Evolutionary conservation across 2,888 invertebrate species (phyloP), one percentile per base, ranked within the genome.

Genomic region (Brachynemurus nebulosus): DNA sequence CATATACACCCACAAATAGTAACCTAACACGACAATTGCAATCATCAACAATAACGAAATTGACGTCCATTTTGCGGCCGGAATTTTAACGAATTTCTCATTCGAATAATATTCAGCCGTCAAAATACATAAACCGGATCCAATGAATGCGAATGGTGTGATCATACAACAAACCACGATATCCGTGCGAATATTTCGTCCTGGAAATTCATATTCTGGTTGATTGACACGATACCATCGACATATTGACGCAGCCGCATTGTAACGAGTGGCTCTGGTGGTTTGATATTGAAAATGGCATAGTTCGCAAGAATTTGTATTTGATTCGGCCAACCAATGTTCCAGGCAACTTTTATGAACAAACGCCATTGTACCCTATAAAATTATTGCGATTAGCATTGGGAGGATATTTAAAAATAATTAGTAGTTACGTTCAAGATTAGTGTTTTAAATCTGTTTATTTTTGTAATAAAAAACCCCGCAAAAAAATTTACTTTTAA

Each of bases 321-420:
- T 79, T 2, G 80, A 78, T 57, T 81, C 80, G 2, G 80, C 80
- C 30, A 85, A 64, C 85, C 85, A 86, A 42, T 72, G 71, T 61
- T 85, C 83, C 52, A 85, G 63, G 57, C 85, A 86, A 46, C 73
- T 71, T 2, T 79, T 70, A 60, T 84, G 83, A 9, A 83, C 76
- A 44, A 78, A 69, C 1, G 82, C 83, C 51, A 84, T 77, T 2
- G 80, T 78, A 1, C 84, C 85, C 71, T 71, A 55, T 52, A 67
- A 65, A 52, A 60, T 48, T 50, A 65, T 67, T 61, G n/a, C n/a
- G n/a, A n/a, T n/a, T n/a, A n/a, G n/a, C 5, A n/a, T 30, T 30
- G 3, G 3, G 12, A 12, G 11, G 11, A 30, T 3, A n/a, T 30
- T 30, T 30, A 30, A n/a, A 30, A 4, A 30, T 30, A 2, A 4